These are phyloP conservation scores for Gymnogyps californianus DNA, from an alignment of 2,113 vertebrate genomes.

Conservation along the genomic window DNA sequence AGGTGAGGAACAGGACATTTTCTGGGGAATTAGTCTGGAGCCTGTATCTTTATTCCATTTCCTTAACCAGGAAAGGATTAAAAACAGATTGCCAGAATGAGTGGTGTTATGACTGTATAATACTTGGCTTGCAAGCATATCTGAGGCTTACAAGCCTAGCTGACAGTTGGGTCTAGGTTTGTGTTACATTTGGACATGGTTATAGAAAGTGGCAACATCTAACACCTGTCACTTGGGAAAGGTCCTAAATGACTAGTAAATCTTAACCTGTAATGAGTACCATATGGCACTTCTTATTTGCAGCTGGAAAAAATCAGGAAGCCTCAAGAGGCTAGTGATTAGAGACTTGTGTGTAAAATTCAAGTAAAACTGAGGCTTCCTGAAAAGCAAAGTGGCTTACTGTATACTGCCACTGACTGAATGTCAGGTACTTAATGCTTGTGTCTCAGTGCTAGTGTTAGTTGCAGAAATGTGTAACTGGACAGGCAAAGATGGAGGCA, in stretches of 20 bases:
- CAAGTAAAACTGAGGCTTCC: conserved; percentile 54
- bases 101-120: neutral
- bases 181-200: conserved; percentile 31
- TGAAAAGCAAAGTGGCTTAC: conserved; percentile 10
- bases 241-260: conserved; percentile 43
- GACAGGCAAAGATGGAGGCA: neutral
- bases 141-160: neutral
- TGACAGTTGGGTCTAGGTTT: neutral
- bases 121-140: neutral
- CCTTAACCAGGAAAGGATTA: neutral
- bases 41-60: neutral
- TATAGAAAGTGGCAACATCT: conserved; percentile 40
- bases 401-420: neutral
- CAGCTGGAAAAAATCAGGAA: conserved; percentile 70
- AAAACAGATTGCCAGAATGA: neutral
- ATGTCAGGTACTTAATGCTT: neutral
- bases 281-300: conserved; percentile 51
- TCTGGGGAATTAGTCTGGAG: neutral
- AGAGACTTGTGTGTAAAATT: conserved; percentile 51
- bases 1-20: neutral
- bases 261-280: conserved; percentile 54
- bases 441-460: neutral
- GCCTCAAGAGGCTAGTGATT: conserved; percentile 52
- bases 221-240: conserved; percentile 36
- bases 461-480: neutral